These are phyloP conservation scores for Amiota communis DNA, from an alignment of 2,888 invertebrate species.

Conservation along the genomic window DNA sequence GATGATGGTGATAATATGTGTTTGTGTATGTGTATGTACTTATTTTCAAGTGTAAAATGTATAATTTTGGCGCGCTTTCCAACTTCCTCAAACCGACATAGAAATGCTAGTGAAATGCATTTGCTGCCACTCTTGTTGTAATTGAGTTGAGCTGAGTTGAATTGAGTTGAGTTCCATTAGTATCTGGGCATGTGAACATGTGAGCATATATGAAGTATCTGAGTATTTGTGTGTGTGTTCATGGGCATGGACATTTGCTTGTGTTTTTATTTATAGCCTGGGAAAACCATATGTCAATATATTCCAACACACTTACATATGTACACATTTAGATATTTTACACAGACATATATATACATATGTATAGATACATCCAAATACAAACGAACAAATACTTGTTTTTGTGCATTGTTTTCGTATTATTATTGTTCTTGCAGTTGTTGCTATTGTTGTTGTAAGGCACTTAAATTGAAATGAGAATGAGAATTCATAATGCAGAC, in stretches of 20 bases:
- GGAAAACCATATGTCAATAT: conserved; percentile 56
- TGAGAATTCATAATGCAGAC: too few species aligned
- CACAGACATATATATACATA: too few species aligned
- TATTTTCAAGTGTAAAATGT: not conserved
- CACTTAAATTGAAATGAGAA: too few species aligned
- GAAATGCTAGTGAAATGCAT: conserved; percentile 39
- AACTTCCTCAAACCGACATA: not conserved
- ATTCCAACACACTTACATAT: conserved; percentile 27
- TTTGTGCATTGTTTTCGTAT: conserved; percentile 14
- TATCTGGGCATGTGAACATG: too few species aligned
- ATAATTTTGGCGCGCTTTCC: conserved; percentile 18
- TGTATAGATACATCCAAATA: too few species aligned
- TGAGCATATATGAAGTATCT: too few species aligned
- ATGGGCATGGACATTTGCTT: conserved; percentile 26
- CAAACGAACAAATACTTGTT: too few species aligned
- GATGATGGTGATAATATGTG: too few species aligned
- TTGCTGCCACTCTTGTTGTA: conserved; percentile 35
- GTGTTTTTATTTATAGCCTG: conserved; percentile 41
- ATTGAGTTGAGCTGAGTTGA: too few species aligned
- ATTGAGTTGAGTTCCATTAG: too few species aligned
- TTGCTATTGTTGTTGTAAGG: too few species aligned
- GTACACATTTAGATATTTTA: conserved; percentile 13
- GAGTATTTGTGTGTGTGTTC: conserved; percentile 28
- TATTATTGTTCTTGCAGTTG: not conserved
- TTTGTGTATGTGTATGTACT: too few species aligned